Evolutionary conservation across 2,797 vertebrate species (phyloP).

Genomic region (Microhierax caerulescens): DNA sequence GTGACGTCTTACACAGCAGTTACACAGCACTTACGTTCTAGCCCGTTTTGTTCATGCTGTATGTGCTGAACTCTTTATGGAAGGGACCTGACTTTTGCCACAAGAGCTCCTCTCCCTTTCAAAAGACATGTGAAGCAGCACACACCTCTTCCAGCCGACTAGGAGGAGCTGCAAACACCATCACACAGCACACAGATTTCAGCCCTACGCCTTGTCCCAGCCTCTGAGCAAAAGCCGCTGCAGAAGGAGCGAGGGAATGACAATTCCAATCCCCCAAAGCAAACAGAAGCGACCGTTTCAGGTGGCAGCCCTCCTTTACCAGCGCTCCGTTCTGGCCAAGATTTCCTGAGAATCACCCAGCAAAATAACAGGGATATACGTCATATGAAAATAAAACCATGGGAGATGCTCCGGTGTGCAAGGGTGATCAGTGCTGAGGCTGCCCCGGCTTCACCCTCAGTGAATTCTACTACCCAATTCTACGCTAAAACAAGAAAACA

Average conservation of each 20-base stretch:
- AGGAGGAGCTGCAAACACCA: background rate
- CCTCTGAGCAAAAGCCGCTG: background rate
- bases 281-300: rapidly evolving
- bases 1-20: background rate
- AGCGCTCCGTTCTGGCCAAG: background rate
- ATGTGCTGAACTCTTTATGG: background rate
- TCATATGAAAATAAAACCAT: background rate
- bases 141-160: background rate
- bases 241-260: background rate
- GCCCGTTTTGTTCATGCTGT: background rate
- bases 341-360: background rate
- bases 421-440: background rate
- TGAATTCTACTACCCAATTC: background rate
- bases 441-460: background rate
- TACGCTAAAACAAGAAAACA: background rate
- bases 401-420: background rate
- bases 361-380: background rate
- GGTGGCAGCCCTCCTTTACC: background rate
- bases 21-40: rapidly evolving
- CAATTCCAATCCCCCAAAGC: background rate
- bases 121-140: background rate
- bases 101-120: background rate
- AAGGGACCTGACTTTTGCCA: background rate
- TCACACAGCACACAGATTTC: background rate
- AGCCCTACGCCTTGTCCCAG: background rate